Evolutionary conservation across 2,888 invertebrate species (phyloP).

Genomic region (Nipponacmea schrenckii): DNA sequence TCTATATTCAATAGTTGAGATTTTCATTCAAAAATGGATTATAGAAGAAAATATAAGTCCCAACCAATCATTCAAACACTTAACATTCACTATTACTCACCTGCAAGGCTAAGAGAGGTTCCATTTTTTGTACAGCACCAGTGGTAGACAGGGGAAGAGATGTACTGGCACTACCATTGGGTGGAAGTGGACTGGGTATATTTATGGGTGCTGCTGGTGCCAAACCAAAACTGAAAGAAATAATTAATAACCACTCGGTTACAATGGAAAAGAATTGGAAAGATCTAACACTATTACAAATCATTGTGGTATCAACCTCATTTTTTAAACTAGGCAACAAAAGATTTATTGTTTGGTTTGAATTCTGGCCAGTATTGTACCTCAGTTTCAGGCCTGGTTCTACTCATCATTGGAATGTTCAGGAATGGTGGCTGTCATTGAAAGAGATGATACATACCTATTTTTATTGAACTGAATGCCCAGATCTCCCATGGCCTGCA

Average conservation of each 20-base stretch:
- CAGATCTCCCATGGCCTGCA: constrained; percentile 96
- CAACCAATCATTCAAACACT: no score
- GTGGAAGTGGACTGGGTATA: constrained; percentile 80
- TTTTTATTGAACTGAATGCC: constrained; percentile 99
- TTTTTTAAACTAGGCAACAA: no score
- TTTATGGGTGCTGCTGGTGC: constrained; percentile 86
- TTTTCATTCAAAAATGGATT: no score
- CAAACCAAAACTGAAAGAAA: constrained; percentile 84
- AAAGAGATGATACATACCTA: constrained; percentile 67
- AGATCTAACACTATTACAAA: no score
- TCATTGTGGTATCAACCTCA: no score
- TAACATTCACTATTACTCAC: constrained; percentile 30
- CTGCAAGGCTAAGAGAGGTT: constrained; percentile 89
- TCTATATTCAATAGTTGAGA: no score
- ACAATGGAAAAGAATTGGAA: no score
- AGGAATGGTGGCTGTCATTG: not conserved
- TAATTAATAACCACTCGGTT: constrained; percentile 8
- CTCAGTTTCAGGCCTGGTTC: no score
- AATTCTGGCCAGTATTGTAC: no score
- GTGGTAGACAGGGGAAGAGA: constrained; percentile 82
- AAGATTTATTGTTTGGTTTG: no score
- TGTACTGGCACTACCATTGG: constrained; percentile 83
- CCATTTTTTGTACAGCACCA: constrained; percentile 96
- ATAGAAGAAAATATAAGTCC: no score
- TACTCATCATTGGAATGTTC: no score